Percentiles rank a stretch among this genome's conserved stretches.
These are phyloP conservation scores for Haemorhous mexicanus DNA, from an alignment of 2,113 vertebrate species.

Conservation along the genomic window DNA sequence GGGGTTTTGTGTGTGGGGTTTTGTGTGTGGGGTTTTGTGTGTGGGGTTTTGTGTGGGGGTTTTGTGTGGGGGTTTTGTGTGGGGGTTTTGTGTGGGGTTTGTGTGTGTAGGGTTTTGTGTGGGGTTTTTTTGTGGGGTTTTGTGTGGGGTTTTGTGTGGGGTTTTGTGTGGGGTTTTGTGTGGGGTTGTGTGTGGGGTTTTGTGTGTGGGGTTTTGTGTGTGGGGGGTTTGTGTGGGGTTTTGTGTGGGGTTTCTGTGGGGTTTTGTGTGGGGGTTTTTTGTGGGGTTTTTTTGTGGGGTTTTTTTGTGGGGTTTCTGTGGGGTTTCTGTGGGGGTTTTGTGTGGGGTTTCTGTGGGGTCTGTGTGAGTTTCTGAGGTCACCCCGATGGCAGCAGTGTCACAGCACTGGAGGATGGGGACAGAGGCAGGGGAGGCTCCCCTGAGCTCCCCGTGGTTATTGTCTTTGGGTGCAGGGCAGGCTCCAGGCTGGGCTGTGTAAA, in stretches of 20 bases:
- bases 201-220: neutral
- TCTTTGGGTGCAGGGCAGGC: conserved; percentile 47
- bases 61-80: neutral
- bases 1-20: too few species aligned
- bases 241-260: neutral
- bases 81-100: neutral
- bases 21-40: neutral
- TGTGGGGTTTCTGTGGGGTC: too few species aligned
- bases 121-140: too few species aligned
- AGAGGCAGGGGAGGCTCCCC: conserved; percentile 6
- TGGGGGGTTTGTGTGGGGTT: too few species aligned
- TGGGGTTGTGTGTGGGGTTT: neutral
- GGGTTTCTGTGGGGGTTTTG: neutral
- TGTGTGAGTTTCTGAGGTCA: neutral
- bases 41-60: too few species aligned
- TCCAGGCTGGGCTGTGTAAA: conserved; percentile 43
- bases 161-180: too few species aligned
- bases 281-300: too few species aligned
- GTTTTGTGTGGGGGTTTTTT: too few species aligned
- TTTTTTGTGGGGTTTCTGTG: too few species aligned
- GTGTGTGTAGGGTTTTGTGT: too few species aligned
- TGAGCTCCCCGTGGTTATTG: conserved; percentile 20
- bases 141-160: neutral
- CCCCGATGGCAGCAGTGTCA: neutral
- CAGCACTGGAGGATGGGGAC: neutral